Evolutionary conservation across 2,797 vertebrate species (phyloP).

Genomic region (Muraenolepis orangiensis): DNA sequence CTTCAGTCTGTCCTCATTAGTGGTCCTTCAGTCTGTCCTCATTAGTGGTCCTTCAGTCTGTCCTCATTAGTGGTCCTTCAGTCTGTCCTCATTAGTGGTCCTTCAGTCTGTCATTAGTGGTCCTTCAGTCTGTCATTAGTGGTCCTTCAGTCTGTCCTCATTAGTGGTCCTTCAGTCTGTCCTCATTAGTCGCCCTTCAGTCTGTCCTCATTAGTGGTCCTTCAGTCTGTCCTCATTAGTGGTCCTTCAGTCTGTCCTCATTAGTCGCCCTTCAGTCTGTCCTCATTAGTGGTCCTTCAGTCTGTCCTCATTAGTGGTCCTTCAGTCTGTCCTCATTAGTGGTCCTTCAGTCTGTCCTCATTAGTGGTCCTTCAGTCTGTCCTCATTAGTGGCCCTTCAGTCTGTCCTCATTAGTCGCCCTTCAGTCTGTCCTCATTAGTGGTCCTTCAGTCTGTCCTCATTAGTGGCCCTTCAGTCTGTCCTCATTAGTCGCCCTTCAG

Average conservation of each 20-base stretch:
- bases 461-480: slow-evolving; percentile 43
- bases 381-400: slow-evolving; percentile 49
- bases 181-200: slow-evolving; percentile 48
- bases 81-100: slow-evolving; percentile 47
- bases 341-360: slow-evolving; percentile 43
- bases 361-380: slow-evolving; percentile 43
- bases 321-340: slow-evolving; percentile 49
- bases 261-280: slow-evolving; percentile 43
- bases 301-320: slow-evolving; percentile 48
- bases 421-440: slow-evolving; percentile 49
- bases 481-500: slow-evolving; percentile 48
- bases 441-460: slow-evolving; percentile 43
- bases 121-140: too few relatives aligned
- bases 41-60: slow-evolving; percentile 44
- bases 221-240: slow-evolving; percentile 49
- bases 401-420: slow-evolving; percentile 48
- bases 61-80: slow-evolving; percentile 49
- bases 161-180: slow-evolving; percentile 43
- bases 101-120: too few relatives aligned
- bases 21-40: slow-evolving; percentile 41
- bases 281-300: slow-evolving; percentile 49
- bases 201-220: slow-evolving; percentile 48
- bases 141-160: slow-evolving; percentile 43
- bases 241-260: slow-evolving; percentile 43
- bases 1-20: slow-evolving; percentile 50